Percentiles rank a stretch among this genome's conserved stretches.
Evolutionary conservation across 1,140 invertebrate genomes (phyloP).

Genomic region (Drosophila nigromelanica): DNA sequence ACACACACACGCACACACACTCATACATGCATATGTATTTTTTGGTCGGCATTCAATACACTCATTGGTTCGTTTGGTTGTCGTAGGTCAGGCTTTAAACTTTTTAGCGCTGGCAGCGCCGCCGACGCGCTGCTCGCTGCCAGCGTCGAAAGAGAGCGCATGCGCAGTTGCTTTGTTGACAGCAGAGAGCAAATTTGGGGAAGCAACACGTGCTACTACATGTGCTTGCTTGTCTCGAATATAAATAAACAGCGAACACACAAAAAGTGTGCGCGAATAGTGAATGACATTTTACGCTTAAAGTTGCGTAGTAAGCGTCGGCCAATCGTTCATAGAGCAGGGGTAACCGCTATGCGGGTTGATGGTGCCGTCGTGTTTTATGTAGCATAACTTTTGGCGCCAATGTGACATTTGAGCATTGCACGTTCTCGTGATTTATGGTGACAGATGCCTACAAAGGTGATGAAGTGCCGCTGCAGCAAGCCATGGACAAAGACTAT

Average conservation of each 20-base stretch:
- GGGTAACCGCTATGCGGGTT: slow-evolving; percentile 2
- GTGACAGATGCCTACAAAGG: slow-evolving; percentile 49
- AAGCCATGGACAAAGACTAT: background rate
- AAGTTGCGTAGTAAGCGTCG: slow-evolving; percentile 60
- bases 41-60: slow-evolving; percentile 53
- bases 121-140: slow-evolving; percentile 19
- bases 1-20: slow-evolving; percentile 21
- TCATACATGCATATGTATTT: slow-evolving; percentile 20
- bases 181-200: slow-evolving; percentile 32
- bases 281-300: slow-evolving; percentile 73
- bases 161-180: slow-evolving; percentile 56
- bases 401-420: slow-evolving; percentile 59
- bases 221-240: slow-evolving; percentile 40
- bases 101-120: slow-evolving; percentile 34
- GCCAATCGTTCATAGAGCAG: background rate
- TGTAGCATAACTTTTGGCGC: slow-evolving; percentile 73
- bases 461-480: slow-evolving; percentile 26
- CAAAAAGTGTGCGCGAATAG: slow-evolving; percentile 43
- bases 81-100: slow-evolving; percentile 72
- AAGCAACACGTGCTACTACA: slow-evolving; percentile 70
- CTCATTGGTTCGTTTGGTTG: slow-evolving; percentile 53
- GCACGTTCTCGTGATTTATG: slow-evolving; percentile 53
- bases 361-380: slow-evolving; percentile 44
- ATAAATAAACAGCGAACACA: slow-evolving; percentile 60
- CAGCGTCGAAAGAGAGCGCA: slow-evolving; percentile 59